These are phyloP conservation scores for Sebastes nivosus DNA, from an alignment of 2,797 vertebrate species.

Conservation along the genomic window DNA sequence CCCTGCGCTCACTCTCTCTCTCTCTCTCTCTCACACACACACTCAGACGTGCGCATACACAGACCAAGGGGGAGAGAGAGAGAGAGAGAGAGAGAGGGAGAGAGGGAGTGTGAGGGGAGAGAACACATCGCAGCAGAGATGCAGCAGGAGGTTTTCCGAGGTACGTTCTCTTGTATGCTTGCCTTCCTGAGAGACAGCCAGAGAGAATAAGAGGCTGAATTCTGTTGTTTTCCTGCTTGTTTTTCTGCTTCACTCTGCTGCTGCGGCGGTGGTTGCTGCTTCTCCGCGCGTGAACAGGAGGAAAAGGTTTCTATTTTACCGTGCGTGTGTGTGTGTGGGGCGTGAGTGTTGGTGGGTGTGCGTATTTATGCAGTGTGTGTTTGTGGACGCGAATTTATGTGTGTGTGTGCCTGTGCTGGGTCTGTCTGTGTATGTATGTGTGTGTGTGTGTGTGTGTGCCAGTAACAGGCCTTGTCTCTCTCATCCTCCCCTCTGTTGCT, in stretches of 20 bases:
- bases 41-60: slow-evolving; percentile 78
- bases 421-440: slow-evolving; percentile 22
- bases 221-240: slow-evolving; percentile 80
- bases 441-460: slow-evolving; percentile 35
- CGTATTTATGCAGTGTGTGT: slow-evolving; percentile 61
- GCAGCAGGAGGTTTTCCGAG: slow-evolving; percentile 88
- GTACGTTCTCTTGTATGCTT: slow-evolving; percentile 88
- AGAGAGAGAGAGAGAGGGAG: slow-evolving; percentile 57
- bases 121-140: slow-evolving; percentile 89
- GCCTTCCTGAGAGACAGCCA: slow-evolving; percentile 82
- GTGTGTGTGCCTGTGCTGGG: slow-evolving; percentile 37
- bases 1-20: slow-evolving; percentile 54
- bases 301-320: slow-evolving; percentile 77
- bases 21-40: slow-evolving; percentile 46
- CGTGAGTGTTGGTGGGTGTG: slow-evolving; percentile 71
- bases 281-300: slow-evolving; percentile 77
- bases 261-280: slow-evolving; percentile 59
- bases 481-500: slow-evolving; percentile 83
- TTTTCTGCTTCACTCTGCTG: slow-evolving; percentile 71
- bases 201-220: slow-evolving; percentile 77
- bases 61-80: slow-evolving; percentile 61
- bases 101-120: slow-evolving; percentile 83
- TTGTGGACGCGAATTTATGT: slow-evolving; percentile 47
- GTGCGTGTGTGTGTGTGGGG: slow-evolving; percentile 58
- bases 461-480: slow-evolving; percentile 84